Percentiles rank a stretch among this genome's conserved stretches.
phyloP scores from a whole-genome alignment of 2,888 invertebrate genomes.

The Rhagium mordax region DNA sequence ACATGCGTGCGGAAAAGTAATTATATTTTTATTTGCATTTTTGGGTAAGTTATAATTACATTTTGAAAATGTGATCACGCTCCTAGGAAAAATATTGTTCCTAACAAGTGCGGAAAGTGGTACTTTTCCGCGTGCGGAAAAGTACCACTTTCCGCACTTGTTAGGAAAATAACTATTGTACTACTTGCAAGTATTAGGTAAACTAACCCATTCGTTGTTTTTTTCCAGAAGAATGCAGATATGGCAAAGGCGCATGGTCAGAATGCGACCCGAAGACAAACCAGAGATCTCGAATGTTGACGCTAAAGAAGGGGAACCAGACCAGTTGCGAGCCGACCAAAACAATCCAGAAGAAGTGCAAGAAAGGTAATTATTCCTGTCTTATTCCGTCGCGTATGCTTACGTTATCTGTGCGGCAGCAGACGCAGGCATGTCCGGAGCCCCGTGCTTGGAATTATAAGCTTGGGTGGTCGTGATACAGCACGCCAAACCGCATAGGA shows the following conservation, averaged over 20 bases:
- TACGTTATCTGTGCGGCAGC: neutral
- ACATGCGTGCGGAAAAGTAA: too few species aligned
- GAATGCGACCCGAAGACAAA: slow-evolving; percentile 90
- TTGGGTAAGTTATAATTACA: too few species aligned
- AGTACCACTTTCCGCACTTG: too few species aligned
- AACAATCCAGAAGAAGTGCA: slow-evolving; percentile 93
- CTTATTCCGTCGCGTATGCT: neutral
- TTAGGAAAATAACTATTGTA: too few species aligned
- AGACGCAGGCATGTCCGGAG: neutral
- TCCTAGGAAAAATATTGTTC: too few species aligned
- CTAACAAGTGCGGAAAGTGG: too few species aligned
- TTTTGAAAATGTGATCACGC: too few species aligned
- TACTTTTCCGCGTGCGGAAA: too few species aligned
- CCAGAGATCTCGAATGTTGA: slow-evolving; percentile 85
- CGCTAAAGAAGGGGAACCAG: slow-evolving; percentile 87
- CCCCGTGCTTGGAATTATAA: neutral
- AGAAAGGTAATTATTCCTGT: slow-evolving; percentile 79
- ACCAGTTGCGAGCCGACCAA: slow-evolving; percentile 86
- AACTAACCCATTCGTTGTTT: slow-evolving; percentile 9
- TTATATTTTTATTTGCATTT: too few species aligned
- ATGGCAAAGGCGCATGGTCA: slow-evolving; percentile 90
- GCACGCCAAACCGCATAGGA: slow-evolving; percentile 7
- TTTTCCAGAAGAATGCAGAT: slow-evolving; percentile 82
- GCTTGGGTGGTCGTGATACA: neutral
- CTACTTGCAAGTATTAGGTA: too few species aligned